Base-by-base conservation (phyloP, 1,140 invertebrate species). In the Drosophila ambigua region DNA sequence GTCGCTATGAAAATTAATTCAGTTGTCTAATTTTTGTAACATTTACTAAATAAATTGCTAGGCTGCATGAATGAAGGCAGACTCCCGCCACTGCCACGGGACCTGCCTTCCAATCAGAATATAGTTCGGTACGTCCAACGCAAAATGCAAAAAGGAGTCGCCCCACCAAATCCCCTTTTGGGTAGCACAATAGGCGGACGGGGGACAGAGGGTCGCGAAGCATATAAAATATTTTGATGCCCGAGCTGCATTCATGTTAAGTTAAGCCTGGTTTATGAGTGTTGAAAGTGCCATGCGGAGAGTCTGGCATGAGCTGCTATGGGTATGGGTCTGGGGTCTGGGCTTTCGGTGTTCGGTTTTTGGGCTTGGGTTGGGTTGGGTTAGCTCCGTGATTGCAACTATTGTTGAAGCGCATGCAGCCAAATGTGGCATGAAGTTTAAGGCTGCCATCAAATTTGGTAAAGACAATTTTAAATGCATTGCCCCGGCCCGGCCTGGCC, bases 231-330 rank as follows among this genome's bases (percentile, higher is more conserved):
- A 88, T 88, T 88, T 88, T 88, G 83, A 88, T 88, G 79, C 81
- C 80, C 85, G 62, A 83, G 79, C 75, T 79, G 79, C 64, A 88
- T 88, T 88, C 83, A 88, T 79, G 83, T 88, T 88, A 88, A 88
- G 76, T 88, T 83, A 88, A 88, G 84, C 83, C 83, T 88, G 79
- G 83, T 88, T 88, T 88, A 88, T 88, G 83, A 88, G 76, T 88
- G 81, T 75, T 78, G 81, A 85, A 79, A 85, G 74, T 85, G 73
- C 54, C 71, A 46, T 31, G 52, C 16, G 35, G 63, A 48, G 41
- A 53, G 26, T 50, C 20, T 35, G 64, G 49, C 20, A 20, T 20
- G 20, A 20, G 20, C 20, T 20, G 20, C 1, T 20, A 20, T 2
- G 20, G 35, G 11, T 39, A 4, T 39, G 35, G 11, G 35, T 39